These are phyloP conservation scores for Mus spretus DNA, from an alignment of 2,797 vertebrate species.

Conservation along the genomic window DNA sequence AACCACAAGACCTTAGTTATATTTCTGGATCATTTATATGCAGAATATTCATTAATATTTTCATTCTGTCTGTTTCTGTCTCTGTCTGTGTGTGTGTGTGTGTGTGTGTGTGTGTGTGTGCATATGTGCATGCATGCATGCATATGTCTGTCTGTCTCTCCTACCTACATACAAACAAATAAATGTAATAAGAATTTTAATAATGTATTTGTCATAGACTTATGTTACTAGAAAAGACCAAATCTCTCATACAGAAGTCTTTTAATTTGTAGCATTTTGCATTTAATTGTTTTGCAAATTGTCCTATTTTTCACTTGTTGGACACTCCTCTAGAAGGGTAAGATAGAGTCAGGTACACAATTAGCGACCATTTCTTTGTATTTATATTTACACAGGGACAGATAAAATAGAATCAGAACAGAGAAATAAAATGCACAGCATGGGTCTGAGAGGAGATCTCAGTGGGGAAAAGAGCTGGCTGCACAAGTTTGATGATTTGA, in stretches of 20 bases:
- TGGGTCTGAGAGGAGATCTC: background rate
- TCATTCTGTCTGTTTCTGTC: background rate
- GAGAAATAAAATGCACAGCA: slow-evolving; percentile 36
- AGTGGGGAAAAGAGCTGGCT: background rate
- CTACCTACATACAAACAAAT: background rate
- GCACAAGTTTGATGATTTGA: background rate
- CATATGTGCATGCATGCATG: background rate
- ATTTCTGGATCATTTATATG: background rate
- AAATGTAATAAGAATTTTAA: background rate
- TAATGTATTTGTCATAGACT: background rate
- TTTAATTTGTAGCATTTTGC: background rate
- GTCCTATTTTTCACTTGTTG: background rate
- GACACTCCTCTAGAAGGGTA: slow-evolving; percentile 1
- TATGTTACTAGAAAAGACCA: slow-evolving; percentile 17
- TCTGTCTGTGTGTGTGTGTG: background rate
- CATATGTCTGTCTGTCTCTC: background rate
- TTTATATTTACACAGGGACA: slow-evolving; percentile 33
- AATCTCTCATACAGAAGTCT: background rate
- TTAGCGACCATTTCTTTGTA: background rate
- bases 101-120: background rate
- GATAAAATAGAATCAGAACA: slow-evolving; percentile 38
- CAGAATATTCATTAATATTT: background rate
- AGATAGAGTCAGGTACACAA: background rate
- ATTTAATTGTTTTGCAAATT: slow-evolving; percentile 42
- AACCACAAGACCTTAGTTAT: background rate